These are phyloP conservation scores for Apaloderma vittatum DNA, from an alignment of 2,113 vertebrate species.

Conservation along the genomic window DNA sequence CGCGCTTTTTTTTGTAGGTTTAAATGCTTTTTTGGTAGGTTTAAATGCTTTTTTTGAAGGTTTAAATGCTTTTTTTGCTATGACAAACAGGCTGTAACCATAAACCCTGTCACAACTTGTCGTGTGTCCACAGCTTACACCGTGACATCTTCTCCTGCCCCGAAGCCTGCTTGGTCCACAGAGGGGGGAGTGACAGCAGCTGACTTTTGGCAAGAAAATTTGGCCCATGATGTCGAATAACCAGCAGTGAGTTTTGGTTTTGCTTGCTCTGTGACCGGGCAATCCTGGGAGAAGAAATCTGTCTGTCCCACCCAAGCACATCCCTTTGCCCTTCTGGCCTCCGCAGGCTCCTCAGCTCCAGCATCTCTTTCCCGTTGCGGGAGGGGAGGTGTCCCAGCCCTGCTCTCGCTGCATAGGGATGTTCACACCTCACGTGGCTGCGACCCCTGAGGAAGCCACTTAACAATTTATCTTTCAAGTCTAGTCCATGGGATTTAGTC, in stretches of 20 bases:
- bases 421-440: rapidly evolving
- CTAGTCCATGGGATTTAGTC: neutral
- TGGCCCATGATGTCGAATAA: neutral
- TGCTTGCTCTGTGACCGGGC: neutral
- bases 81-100: rapidly evolving
- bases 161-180: neutral
- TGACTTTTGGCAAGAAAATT: neutral
- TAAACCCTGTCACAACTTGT: neutral
- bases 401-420: neutral
- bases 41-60: neutral
- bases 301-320: neutral
- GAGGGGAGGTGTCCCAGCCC: neutral
- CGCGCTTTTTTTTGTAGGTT: too few relatives aligned
- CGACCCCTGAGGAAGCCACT: neutral
- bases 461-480: neutral
- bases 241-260: neutral
- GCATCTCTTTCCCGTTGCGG: neutral
- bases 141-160: neutral
- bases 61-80: neutral
- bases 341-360: neutral
- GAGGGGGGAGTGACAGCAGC: neutral
- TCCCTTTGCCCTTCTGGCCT: neutral
- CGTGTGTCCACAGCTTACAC: neutral
- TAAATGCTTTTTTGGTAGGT: too few relatives aligned
- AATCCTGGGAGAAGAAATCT: neutral